A percentile compares a stretch with the other conserved stretches of the same genome.
phyloP scores from a whole-genome alignment of 1,140 invertebrate genomes.

The Bombus terrestris region DNA sequence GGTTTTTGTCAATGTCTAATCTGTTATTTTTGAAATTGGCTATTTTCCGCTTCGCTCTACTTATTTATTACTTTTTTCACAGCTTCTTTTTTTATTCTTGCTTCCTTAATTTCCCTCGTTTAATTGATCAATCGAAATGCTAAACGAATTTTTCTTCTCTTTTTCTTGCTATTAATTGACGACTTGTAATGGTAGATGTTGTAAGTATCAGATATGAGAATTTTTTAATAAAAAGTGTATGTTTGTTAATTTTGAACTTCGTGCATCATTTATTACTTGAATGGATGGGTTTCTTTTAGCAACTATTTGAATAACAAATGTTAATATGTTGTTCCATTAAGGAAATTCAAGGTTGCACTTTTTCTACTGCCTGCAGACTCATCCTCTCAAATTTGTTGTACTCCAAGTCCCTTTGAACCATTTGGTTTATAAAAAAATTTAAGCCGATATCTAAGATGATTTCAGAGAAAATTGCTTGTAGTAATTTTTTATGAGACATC shows the following conservation, averaged over 20 bases:
- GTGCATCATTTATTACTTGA: too few relatives aligned
- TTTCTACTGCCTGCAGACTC: background rate
- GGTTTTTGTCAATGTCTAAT: slow-evolving; percentile 1
- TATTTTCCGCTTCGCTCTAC: slow-evolving; percentile 35
- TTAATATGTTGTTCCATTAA: background rate
- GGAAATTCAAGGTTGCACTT: background rate
- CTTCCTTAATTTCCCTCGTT: background rate
- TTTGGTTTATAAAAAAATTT: background rate
- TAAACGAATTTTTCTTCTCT: too few relatives aligned
- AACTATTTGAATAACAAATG: background rate
- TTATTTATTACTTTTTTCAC: background rate
- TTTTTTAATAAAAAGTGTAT: too few relatives aligned
- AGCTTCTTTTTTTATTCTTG: background rate
- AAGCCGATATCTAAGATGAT: background rate
- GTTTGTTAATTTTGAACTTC: too few relatives aligned
- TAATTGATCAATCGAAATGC: background rate
- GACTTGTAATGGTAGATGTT: too few relatives aligned
- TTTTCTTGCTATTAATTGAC: too few relatives aligned
- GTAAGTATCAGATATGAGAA: too few relatives aligned
- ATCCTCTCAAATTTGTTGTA: background rate
- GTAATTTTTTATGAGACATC: too few relatives aligned
- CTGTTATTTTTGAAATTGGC: slow-evolving; percentile 47
- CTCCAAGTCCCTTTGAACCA: too few relatives aligned
- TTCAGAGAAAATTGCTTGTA: too few relatives aligned
- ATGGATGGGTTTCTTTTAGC: background rate